Percentiles rank a stretch among this genome's conserved stretches.
Conservation (phyloP, 2,113 vertebrate genomes). For the Rhinoptilus africanus region DNA sequence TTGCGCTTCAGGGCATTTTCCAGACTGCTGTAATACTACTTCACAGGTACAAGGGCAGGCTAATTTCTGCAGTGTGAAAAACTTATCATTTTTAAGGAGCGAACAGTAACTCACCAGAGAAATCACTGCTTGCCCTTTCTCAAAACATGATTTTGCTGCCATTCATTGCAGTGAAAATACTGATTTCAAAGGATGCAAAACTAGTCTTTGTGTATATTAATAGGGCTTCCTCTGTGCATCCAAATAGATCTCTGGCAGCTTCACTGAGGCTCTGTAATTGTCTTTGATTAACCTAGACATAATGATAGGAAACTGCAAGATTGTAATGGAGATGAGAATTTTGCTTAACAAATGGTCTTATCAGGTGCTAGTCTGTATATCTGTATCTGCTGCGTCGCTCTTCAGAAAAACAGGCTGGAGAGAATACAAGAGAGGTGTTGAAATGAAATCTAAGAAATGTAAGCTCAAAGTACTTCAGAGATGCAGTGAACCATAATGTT, state of each 20-base stretch:
- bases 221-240: neutral
- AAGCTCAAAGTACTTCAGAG: conserved; percentile 15
- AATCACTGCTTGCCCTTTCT: neutral
- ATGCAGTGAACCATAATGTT: conserved; percentile 23
- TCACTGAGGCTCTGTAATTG: neutral
- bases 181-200: neutral
- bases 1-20: neutral
- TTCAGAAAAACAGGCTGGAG: neutral
- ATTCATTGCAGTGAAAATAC: neutral
- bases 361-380: neutral
- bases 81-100: neutral
- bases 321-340: neutral
- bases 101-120: neutral
- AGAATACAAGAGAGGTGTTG: neutral
- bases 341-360: conserved; percentile 10
- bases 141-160: neutral
- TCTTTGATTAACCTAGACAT: conserved; percentile 20
- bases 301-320: conserved; percentile 7
- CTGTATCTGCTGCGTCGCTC: neutral
- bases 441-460: conserved; percentile 7
- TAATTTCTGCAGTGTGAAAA: neutral
- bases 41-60: neutral
- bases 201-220: neutral
- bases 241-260: neutral
- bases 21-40: neutral